phyloP scores from a whole-genome alignment of 2,888 invertebrate species.

The Brachypalpus laphriformis region DNA sequence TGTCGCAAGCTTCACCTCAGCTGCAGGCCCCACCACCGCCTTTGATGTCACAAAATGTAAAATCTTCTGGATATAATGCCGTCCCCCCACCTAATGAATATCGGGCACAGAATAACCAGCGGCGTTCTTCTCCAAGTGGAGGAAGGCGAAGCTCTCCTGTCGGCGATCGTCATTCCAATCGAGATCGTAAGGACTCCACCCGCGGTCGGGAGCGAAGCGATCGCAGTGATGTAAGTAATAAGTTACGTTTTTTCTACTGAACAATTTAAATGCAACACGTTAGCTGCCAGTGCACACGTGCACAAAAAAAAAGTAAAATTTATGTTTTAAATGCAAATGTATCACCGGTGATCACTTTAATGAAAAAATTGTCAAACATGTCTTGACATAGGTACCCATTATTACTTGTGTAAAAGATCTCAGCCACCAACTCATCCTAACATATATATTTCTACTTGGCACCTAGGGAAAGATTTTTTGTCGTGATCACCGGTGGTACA shows the following conservation, averaged over 20 bases:
- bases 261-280: too few species aligned
- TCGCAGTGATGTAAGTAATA: conserved; percentile 64
- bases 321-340: too few species aligned
- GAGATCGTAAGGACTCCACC: conserved; percentile 75
- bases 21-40: conserved; percentile 69
- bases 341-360: too few species aligned
- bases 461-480: too few species aligned
- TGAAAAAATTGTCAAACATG: too few species aligned
- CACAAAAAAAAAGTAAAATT: too few species aligned
- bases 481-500: too few species aligned
- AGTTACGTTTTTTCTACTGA: neutral
- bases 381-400: too few species aligned
- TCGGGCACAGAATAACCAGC: conserved; percentile 69
- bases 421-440: too few species aligned
- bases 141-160: conserved; percentile 75
- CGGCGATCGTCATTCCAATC: conserved; percentile 74
- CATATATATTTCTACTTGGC: too few species aligned
- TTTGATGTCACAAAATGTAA: conserved; percentile 70
- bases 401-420: too few species aligned
- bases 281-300: too few species aligned
- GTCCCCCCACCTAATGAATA: conserved; percentile 88
- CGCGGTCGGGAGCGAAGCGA: conserved; percentile 77
- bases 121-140: conserved; percentile 75
- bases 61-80: conserved; percentile 86
- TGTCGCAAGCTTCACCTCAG: conserved; percentile 84